Evolutionary conservation across 2,797 vertebrate genomes (phyloP).

Genomic region (Thripadectes ignobilis): DNA sequence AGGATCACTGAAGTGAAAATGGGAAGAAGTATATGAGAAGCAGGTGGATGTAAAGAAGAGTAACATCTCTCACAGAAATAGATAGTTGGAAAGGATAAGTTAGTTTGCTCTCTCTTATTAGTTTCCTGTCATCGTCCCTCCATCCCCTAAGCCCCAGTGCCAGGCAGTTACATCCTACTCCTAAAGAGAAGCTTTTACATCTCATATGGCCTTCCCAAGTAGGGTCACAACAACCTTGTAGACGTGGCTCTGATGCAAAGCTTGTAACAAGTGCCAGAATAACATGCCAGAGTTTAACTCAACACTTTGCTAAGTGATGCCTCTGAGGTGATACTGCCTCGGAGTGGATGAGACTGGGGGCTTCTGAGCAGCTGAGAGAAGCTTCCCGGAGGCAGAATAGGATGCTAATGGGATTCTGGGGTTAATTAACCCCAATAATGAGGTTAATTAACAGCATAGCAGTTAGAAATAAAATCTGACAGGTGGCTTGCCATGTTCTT

Average conservation of each 20-base stretch:
- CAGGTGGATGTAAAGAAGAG: neutral
- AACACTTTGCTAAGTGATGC: neutral
- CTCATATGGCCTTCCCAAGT: neutral
- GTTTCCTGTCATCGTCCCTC: neutral
- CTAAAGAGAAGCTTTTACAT: neutral
- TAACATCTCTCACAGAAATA: neutral
- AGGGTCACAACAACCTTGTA: neutral
- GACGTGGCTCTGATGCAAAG: neutral
- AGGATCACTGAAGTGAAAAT: neutral
- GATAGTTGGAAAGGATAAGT: neutral
- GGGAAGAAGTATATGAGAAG: neutral
- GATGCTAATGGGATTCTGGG: neutral
- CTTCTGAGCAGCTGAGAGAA: neutral
- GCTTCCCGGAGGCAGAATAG: neutral
- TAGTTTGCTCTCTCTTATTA: neutral
- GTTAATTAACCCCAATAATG: slow-evolving; percentile 15
- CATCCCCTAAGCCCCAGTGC: rapidly evolving
- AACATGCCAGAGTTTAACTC: neutral
- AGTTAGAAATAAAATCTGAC: neutral
- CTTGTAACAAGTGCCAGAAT: neutral
- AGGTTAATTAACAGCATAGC: neutral
- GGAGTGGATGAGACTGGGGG: neutral
- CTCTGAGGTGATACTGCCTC: neutral
- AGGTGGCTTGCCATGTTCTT: neutral
- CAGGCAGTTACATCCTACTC: neutral